A percentile compares a stretch with the other conserved stretches of the same genome.
Conservation (phyloP, 1,140 invertebrate species). For the Caligus rogercresseyi region DNA sequence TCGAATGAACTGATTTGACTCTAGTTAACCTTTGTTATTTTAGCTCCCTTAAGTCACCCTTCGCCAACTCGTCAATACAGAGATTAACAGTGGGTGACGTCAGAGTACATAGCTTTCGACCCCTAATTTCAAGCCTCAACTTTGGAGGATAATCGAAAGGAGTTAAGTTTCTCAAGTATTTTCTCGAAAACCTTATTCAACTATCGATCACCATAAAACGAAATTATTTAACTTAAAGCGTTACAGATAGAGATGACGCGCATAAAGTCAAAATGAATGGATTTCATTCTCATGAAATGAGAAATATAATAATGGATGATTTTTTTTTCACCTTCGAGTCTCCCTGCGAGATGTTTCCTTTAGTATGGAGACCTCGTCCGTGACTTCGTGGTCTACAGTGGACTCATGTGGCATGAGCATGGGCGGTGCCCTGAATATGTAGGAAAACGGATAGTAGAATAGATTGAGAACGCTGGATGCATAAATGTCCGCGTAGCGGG, state of each 20-base stretch:
- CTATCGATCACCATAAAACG: too few relatives aligned
- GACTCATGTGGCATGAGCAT: constrained; percentile 86
- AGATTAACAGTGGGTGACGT: too few relatives aligned
- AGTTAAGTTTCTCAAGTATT: neutral
- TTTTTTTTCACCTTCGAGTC: constrained; percentile 21
- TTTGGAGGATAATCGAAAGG: neutral
- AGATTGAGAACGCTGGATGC: constrained; percentile 88
- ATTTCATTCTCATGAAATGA: neutral
- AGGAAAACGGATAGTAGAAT: constrained; percentile 95
- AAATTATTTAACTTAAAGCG: too few relatives aligned
- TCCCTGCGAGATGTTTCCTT: neutral
- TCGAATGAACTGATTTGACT: too few relatives aligned
- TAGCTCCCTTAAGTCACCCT: too few relatives aligned
- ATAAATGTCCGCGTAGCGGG: constrained; percentile 89
- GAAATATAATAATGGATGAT: neutral
- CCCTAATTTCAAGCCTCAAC: too few relatives aligned
- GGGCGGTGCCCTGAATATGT: constrained; percentile 51
- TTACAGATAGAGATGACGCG: neutral
- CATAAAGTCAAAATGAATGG: neutral
- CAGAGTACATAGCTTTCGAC: too few relatives aligned
- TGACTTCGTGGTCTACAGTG: constrained; percentile 77
- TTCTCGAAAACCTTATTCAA: too few relatives aligned
- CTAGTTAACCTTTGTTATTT: too few relatives aligned
- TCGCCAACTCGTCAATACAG: too few relatives aligned
- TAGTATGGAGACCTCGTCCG: constrained; percentile 36